Base-by-base conservation (phyloP, 2,888 invertebrate genomes). In the Geotrupes spiniger region DNA sequence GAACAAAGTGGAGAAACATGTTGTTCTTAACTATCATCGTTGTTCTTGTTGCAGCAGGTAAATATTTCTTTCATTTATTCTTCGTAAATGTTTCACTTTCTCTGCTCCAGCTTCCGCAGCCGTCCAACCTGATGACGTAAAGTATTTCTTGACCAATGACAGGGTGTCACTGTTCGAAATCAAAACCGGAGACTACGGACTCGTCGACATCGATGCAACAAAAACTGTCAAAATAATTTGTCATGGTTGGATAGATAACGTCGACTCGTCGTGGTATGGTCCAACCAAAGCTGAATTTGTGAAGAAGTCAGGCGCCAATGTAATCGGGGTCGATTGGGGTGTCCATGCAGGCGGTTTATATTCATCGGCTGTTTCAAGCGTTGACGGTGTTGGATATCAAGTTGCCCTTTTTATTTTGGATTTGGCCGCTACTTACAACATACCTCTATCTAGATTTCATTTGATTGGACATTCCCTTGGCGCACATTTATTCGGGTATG, bases 391-490 rank as follows among this genome's bases (percentile, higher is more conserved):
- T 4, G 21, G 21, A 21, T 21, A 21, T 6, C 6, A 21, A 3
- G 52, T 68, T 1, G 63, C 59, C 3, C 21, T 53, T 12, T 63
- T 63, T 38, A 55, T 67, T 8, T 25, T 57, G 12, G 42, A 60
- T 5, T 16, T 51, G 11, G 42, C 39, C 14, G 12, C n/a, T 12
- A 51, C 21, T 2, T 42, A 49, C 29, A 28, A 31, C 16, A 26
- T 59, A 6, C n/a, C 41, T 3, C 42, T 61, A 5, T 36, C 58
- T 21, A 58, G 61, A 17, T 36, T 65, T 5, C 69, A 70, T 50
- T 10, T 70, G 12, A 59, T 70, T 11, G 69, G 68, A 0, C 70
- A 70, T 54, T 70, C 69, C 12, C 49, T 70, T 36, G 70, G 70
- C 2, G 53, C 65, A 1, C 70, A 70, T 49, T 51, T 69, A 27